These are phyloP conservation scores for Oreocharis arfaki DNA, from an alignment of 2,113 vertebrate species.

Conservation along the genomic window DNA sequence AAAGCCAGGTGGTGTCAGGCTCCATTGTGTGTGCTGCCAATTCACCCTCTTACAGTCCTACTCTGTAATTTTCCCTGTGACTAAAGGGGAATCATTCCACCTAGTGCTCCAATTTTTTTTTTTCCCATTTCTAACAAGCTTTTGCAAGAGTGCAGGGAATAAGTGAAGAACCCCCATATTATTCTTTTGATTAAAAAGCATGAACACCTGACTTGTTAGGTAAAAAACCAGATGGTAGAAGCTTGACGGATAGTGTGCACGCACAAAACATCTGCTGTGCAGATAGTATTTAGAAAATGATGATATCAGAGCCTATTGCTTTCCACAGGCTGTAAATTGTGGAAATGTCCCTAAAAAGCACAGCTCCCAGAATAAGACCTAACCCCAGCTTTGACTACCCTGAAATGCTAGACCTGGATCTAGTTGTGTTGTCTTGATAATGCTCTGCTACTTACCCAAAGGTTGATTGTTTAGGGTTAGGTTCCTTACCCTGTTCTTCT, in stretches of 20 bases:
- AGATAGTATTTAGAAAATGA: background rate
- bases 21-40: background rate
- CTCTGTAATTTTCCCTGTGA: constrained; percentile 3
- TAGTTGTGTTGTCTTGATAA: background rate
- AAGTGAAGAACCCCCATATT: background rate
- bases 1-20: constrained; percentile 18
- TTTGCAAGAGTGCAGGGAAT: background rate
- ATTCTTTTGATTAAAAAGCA: background rate
- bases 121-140: background rate
- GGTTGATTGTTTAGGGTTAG: background rate
- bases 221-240: constrained; percentile 1
- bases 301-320: background rate
- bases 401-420: background rate
- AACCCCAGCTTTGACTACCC: background rate
- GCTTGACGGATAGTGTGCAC: background rate
- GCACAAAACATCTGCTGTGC: constrained; percentile 1
- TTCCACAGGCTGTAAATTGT: background rate
- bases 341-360: background rate
- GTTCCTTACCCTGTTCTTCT: background rate
- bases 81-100: background rate
- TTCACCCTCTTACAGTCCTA: background rate
- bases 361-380: background rate
- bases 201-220: background rate
- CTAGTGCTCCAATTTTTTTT: background rate
- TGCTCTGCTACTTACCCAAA: background rate